Conservation (phyloP, 2,888 invertebrate species). For the Drosophila paranaensis region DNA sequence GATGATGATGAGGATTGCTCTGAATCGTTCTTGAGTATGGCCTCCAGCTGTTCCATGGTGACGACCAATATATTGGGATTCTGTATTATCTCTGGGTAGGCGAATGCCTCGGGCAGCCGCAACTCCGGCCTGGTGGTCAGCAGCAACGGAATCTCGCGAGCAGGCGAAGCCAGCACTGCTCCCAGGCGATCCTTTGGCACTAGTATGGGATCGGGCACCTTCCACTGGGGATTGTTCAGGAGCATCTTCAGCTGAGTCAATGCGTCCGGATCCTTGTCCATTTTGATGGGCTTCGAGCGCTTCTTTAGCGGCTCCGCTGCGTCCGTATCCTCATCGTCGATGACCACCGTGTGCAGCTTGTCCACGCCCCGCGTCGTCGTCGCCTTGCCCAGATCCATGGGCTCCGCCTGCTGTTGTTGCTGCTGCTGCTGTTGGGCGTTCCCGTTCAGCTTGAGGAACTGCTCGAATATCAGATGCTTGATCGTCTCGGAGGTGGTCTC, state of each 20-base stretch:
- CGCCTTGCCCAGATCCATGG: slow-evolving; percentile 87
- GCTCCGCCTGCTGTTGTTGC: slow-evolving; percentile 87
- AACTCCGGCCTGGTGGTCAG: slow-evolving; percentile 90
- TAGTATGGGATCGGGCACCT: slow-evolving; percentile 92
- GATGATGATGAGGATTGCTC: slow-evolving; percentile 66
- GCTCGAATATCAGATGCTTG: slow-evolving; percentile 81
- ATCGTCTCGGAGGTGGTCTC: slow-evolving; percentile 88
- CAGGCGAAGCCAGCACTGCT: slow-evolving; percentile 89
- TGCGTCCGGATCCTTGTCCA: slow-evolving; percentile 87
- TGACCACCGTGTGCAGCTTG: slow-evolving; percentile 85
- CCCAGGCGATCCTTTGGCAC: slow-evolving; percentile 91
- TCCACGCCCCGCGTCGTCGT: slow-evolving; percentile 76
- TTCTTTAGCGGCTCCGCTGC: slow-evolving; percentile 85
- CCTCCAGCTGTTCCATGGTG: slow-evolving; percentile 90
- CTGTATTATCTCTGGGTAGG: slow-evolving; percentile 89
- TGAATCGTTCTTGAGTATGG: slow-evolving; percentile 87
- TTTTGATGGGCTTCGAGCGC: slow-evolving; percentile 85
- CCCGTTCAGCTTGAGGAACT: slow-evolving; percentile 79
- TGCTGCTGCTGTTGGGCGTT: slow-evolving; percentile 80
- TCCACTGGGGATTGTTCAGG: slow-evolving; percentile 88
- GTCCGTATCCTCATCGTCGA: slow-evolving; percentile 78
- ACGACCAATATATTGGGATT: slow-evolving; percentile 92
- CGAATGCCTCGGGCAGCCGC: slow-evolving; percentile 90
- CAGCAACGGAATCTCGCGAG: slow-evolving; percentile 91
- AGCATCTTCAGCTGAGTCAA: slow-evolving; percentile 90